Evolutionary conservation across 2,797 vertebrate species (phyloP).

Genomic region (Paedocypris micromegethes): DNA sequence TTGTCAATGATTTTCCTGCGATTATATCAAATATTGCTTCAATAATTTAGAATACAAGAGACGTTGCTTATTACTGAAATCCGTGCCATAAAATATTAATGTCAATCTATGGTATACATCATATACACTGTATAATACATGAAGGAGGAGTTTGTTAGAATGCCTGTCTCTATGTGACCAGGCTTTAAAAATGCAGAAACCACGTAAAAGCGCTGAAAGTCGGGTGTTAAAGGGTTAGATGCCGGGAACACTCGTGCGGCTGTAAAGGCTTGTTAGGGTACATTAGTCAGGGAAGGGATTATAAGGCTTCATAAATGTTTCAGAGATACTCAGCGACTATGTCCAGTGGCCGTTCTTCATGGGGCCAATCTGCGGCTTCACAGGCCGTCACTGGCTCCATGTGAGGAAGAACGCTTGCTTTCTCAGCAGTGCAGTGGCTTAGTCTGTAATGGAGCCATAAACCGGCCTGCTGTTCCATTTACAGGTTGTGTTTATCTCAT

Average conservation of each 20-base stretch:
- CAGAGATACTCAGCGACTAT: constrained; percentile 56
- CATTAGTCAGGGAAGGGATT: constrained; percentile 68
- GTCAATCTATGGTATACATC: no score
- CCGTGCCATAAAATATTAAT: no score
- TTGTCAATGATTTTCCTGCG: no score
- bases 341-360: constrained; percentile 52
- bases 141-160: constrained; percentile 6
- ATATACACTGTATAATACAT: background rate
- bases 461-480: constrained; percentile 4
- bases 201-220: constrained; percentile 42
- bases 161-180: constrained; percentile 2
- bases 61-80: no score
- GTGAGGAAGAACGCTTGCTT: background rate
- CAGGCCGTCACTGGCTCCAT: constrained; percentile 22
- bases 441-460: background rate
- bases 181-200: constrained; percentile 51
- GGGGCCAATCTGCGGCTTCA: constrained; percentile 40
- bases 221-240: constrained; percentile 73
- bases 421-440: background rate
- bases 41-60: no score
- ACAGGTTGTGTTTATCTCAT: no score
- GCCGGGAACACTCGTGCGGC: constrained; percentile 66
- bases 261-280: constrained; percentile 71
- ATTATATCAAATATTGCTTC: no score
- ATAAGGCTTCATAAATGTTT: constrained; percentile 72